phyloP scores from a whole-genome alignment of 2,113 vertebrate species.

The Callorhinus ursinus region DNA sequence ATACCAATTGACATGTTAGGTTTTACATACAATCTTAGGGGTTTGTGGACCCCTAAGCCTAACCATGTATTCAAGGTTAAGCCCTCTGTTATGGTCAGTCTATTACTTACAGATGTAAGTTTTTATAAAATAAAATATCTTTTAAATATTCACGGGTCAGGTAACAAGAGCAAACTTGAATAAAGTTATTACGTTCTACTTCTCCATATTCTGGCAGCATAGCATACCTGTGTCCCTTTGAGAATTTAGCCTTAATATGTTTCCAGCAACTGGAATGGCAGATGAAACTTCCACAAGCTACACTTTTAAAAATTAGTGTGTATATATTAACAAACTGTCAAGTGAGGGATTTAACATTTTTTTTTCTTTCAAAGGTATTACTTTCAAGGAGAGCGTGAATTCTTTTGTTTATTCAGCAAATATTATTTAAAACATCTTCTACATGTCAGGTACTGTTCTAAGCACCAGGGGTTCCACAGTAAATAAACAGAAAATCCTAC shows the following conservation, averaged over 20 bases:
- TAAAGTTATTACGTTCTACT: slow-evolving; percentile 62
- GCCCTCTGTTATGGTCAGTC: slow-evolving; percentile 57
- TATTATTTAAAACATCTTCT: slow-evolving; percentile 5
- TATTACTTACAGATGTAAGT: slow-evolving; percentile 69
- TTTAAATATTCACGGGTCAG: slow-evolving; percentile 74
- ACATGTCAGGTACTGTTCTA: neutral
- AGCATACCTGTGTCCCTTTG: slow-evolving; percentile 56
- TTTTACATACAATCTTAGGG: slow-evolving; percentile 61
- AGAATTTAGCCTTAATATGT: slow-evolving; percentile 50
- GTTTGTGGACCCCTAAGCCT: neutral
- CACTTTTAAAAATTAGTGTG: neutral
- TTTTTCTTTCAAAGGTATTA: slow-evolving; percentile 31
- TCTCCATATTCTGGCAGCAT: slow-evolving; percentile 33
- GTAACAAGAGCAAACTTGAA: slow-evolving; percentile 63
- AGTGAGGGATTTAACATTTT: neutral
- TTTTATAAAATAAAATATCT: slow-evolving; percentile 80
- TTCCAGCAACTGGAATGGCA: slow-evolving; percentile 42
- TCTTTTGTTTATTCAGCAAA: neutral
- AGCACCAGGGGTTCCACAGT: neutral
- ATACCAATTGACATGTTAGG: slow-evolving; percentile 57
- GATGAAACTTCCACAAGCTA: neutral
- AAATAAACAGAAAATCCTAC: neutral
- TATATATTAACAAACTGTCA: slow-evolving; percentile 1
- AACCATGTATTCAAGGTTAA: slow-evolving; percentile 63
- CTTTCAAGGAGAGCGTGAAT: neutral